Evolutionary conservation across 2,797 vertebrate genomes (phyloP), one percentile per base, ranked within the genome.

Genomic region (Sebastes vulpes): DNA sequence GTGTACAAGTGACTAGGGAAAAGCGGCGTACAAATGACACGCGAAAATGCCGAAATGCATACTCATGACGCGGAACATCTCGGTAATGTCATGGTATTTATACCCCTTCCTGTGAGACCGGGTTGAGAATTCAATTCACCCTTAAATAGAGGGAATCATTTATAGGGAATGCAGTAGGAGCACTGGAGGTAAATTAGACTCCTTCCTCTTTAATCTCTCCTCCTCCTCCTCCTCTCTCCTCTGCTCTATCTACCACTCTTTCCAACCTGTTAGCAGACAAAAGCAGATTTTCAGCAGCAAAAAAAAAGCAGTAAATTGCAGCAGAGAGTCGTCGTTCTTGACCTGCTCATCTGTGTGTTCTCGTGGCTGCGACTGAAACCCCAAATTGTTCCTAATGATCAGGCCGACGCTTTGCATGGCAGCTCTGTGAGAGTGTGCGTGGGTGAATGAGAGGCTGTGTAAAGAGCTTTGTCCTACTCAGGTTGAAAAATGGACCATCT

Each of bases 311-410:
- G 3, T 16, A 7, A 23, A 23, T 25, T 56, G 20, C 14, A n/a
- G 16, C 9, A n/a, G 14, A 56, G 31, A 50, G 46, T 38, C 0
- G 9, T 21, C 1, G 1, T 8, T 53, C 11, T 29, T 32, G 29
- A 75, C 60, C 26, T 28, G 25, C 10, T 59, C 58, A 31, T 4
- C 23, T 4, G 31, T 29, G 61, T 26, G 20, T 42, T 60, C 10
- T 28, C n/a, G 0, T 14, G 21, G 10, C 59, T 21, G 32, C 25
- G 38, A 9, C 38, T 74, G 38, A 78, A 52, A 64, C 57, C 58
- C 70, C 59, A 74, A 78, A 72, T 67, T 58, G 76, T 68, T 69
- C 57, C 77, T 60, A 76, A 67, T 71, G 56, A 65, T 29, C 21
- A 9, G 25, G 68, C 42, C 3, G 23, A 6, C 64, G 57, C 48